Evolutionary conservation across 2,888 invertebrate genomes (phyloP), one percentile per base, ranked within the genome.

Genomic region (Conops quadrifasciatus): DNA sequence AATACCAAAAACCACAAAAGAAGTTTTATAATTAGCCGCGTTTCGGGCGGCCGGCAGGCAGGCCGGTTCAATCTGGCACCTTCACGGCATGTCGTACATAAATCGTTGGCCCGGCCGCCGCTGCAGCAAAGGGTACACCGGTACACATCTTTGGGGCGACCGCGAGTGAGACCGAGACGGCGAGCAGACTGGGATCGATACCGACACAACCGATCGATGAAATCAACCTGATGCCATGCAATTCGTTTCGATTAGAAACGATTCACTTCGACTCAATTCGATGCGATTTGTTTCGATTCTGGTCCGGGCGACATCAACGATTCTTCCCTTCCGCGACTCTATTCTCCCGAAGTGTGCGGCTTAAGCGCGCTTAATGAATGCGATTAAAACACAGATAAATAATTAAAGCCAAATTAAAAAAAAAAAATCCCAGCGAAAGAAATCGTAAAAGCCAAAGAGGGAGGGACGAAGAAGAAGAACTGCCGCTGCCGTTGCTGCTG

Each of bases 371-470:
- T 73, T 75, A 71, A 73, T 67, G 72, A 67, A 71, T 65, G 56
- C 67, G 73, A 73, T 71, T 73, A 73, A 74, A 71, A 66, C 72
- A 68, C 71, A 75, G 74, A 73, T 74, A 75, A 74, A 74, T 67
- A 58, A 58, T 7, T 58, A 21, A 49, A n/a, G 19, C 15, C 19
- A 53, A 19, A 53, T 49, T 4, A 69, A 73, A 73, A 45, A 65
- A 62, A 51, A 60, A 24, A 21, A 15, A 36, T 16, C 11, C 11
- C 21, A 15, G 66, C 15, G 15, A 21, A 7, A 66, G 21, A 26
- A 56, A 13, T 36, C 21, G 19, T 56, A 43, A 56, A 66, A 16
- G 11, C 26, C 45, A 26, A 19, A 49, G 16, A 49, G 4, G 5
- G 5, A 49, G 19, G 19, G 19, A 49, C 0, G 1, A 1, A 13